Base-by-base conservation (phyloP, 2,113 vertebrate species). In the Ophiodon elongatus region DNA sequence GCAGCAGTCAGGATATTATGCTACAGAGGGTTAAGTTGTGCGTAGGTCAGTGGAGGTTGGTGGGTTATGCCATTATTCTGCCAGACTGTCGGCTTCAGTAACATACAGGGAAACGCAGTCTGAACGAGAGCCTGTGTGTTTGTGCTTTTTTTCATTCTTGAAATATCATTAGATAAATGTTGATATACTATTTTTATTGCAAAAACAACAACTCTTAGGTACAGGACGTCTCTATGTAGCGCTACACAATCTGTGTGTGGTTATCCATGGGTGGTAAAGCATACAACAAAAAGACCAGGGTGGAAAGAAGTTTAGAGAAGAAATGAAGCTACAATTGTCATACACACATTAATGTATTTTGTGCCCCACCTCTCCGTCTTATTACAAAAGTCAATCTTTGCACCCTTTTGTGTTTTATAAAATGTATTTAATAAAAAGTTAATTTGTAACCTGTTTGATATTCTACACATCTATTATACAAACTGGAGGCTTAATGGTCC, bases 51-150 rank as follows among this genome's bases (percentile, higher is more conserved):
- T 1, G 4, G 27, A 33, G 80, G 79, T 52, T 66, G 27, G 37
- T 4, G 47, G 72, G 72, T 54, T 1, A n/a, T 59, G 50, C 64
- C 45, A 6, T 85, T 54, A 45, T 13, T 75, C 74, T 39, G 50
- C 4, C 60, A 29, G 52, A 31, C 69, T 74, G 50, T 64, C 69
- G 62, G 17, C 54, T 50, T 1, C n/a, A 64, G n/a, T 5, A 27
- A 70, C 43, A 35, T 3, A 23, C 62, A 0, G 17, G 14, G 1
- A 35, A 10, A 14, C 56, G 23, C n/a, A n/a, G n/a, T n/a, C n/a
- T n/a, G n/a, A n/a, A n/a, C n/a, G n/a, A 41, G 52, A 9, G 10
- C 1, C 6, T 43, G 33, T 23, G 52, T 11, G 52, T 23, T 11
- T 54, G 35, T n/a, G 31, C 17, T 29, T 11, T 31, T 59, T 27